phyloP scores from a whole-genome alignment of 2,113 vertebrate genomes.

The Meriones unguiculatus region DNA sequence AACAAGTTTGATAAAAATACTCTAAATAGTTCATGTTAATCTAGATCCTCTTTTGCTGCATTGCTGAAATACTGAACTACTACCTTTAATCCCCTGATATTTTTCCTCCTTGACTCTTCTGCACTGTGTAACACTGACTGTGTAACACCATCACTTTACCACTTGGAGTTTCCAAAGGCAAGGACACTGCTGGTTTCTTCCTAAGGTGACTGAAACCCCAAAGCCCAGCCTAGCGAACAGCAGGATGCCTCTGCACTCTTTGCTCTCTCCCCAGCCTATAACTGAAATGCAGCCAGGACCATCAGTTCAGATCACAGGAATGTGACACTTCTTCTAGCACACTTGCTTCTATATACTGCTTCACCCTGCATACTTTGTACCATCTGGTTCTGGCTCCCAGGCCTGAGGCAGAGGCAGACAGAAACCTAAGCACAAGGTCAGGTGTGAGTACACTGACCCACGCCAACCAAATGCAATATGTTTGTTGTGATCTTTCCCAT shows the following conservation, averaged over 20 bases:
- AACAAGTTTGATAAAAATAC: neutral
- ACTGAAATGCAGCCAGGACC: neutral
- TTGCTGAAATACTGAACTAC: neutral
- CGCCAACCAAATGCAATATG: neutral
- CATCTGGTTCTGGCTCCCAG: neutral
- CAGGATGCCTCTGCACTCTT: neutral
- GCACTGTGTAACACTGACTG: too few relatives aligned
- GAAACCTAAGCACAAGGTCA: neutral
- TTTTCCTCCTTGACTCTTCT: neutral
- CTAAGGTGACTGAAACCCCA: neutral
- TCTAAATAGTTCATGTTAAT: neutral
- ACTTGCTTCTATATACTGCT: neutral
- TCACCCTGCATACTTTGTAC: neutral
- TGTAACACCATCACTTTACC: neutral
- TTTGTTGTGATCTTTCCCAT: neutral
- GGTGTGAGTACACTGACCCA: neutral
- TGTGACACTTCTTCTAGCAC: accelerated
- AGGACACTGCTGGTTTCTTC: neutral
- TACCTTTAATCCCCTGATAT: neutral
- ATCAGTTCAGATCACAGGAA: neutral
- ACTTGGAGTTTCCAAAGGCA: neutral
- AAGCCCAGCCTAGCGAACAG: neutral
- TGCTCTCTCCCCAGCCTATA: neutral
- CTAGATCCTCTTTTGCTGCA: neutral
- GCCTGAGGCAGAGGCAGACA: neutral